Evolutionary conservation across 2,888 invertebrate genomes (phyloP).

Genomic region (Diachrysia chrysitis): DNA sequence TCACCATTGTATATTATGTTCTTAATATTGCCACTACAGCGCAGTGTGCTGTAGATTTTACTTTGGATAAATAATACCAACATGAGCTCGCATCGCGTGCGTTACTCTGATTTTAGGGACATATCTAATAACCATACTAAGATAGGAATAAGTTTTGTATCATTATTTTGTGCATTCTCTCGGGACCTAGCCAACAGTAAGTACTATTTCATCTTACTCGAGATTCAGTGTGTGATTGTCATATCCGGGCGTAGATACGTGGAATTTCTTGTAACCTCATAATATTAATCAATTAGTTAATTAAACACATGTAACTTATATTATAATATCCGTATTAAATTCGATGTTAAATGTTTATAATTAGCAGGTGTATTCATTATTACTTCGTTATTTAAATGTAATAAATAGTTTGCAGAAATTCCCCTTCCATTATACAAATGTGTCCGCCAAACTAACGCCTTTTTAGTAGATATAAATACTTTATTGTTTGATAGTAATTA

Average conservation of each 20-base stretch:
- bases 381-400: conserved; percentile 25
- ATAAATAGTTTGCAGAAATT: conserved; percentile 26
- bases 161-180: conserved; percentile 25
- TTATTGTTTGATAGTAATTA: conserved; percentile 56
- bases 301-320: conserved; percentile 15
- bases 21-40: conserved; percentile 12
- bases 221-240: conserved; percentile 6
- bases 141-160: conserved; percentile 33
- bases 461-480: conserved; percentile 35
- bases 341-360: conserved; percentile 24
- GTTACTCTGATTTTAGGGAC: conserved; percentile 20
- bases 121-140: conserved; percentile 40
- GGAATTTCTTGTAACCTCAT: conserved; percentile 24
- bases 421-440: background rate
- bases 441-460: conserved; percentile 39
- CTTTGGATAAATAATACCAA: conserved; percentile 15
- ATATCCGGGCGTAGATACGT: conserved; percentile 10
- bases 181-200: conserved; percentile 36
- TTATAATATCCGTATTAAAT: conserved; percentile 25
- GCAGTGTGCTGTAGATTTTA: conserved; percentile 28
- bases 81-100: conserved; percentile 9
- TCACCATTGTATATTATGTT: conserved; percentile 32
- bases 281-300: conserved; percentile 20
- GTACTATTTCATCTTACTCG: conserved; percentile 19
- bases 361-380: conserved; percentile 18